Base-by-base conservation (phyloP, 2,797 vertebrate species). In the Lagodon rhomboides region DNA sequence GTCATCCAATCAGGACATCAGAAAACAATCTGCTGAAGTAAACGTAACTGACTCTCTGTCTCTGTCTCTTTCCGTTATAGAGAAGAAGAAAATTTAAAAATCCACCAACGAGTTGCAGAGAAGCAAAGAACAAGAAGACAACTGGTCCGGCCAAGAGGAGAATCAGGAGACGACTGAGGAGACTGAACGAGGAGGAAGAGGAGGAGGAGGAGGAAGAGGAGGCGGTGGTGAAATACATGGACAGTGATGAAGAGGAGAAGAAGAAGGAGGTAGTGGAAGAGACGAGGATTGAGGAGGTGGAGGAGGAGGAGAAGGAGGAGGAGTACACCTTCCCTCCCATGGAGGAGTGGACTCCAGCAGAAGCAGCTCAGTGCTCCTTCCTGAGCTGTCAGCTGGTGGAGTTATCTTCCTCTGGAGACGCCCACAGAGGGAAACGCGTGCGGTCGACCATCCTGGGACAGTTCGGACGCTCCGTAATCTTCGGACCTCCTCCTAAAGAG, bases 311-410 rank as follows among this genome's bases (percentile, higher is more conserved):
- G 22, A 16, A 53, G 12, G 44, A 65, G 49, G 43, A 75, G 30
- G 62, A 79, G n/a, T 83, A 80, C 6, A 0, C 0, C 0, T 34
- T 95, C n/a, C 95, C 96, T 0, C 89, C 90, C 30, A 82, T 98
- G 2, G 87, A 95, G 62, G 61, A 94, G n/a, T 98, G 98, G 97
- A 70, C 96, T 6, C 96, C 97, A 0, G 81, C 16, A 2, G 74
- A 81, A 3, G n/a, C 17, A 27, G 1, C 25, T 0, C 0, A 13
- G 12, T 0, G 20, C 12, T 25, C 12, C 44, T 73, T 9, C 9
- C 53, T 93, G 23, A 82, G 3, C n/a, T 86, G 83, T 7, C 12
- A 6, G 0, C 64, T 73, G 4, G 93, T 88, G 2, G 69, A 49
- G 46, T 9, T 90, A 0, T 77, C 87, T 0, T 51, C 84, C 1